Conservation (phyloP, 1,140 invertebrate genomes). For the Diorhabda sublineata region DNA sequence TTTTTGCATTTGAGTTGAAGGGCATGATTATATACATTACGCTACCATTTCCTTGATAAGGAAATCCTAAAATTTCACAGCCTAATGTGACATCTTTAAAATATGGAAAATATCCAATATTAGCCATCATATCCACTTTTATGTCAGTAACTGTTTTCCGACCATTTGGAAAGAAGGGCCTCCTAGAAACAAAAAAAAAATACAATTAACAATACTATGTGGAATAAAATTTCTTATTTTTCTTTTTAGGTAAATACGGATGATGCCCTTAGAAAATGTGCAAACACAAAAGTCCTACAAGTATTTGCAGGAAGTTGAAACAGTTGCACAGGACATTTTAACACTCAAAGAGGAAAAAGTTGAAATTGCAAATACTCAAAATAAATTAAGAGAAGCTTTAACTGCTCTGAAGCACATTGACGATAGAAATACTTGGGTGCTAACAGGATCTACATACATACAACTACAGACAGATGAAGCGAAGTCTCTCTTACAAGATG, state of each 20-base stretch:
- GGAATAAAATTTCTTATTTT: too few species aligned
- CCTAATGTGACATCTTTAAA: conserved; percentile 52
- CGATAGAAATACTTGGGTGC: conserved; percentile 36
- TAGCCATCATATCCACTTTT: conserved; percentile 63
- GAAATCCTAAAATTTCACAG: conserved; percentile 63
- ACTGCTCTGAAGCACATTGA: conserved; percentile 32
- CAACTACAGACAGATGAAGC: conserved; percentile 36
- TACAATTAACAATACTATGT: neutral
- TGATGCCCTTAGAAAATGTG: conserved; percentile 27
- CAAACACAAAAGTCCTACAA: conserved; percentile 38
- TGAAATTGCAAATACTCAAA: conserved; percentile 38
- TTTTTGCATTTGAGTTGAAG: conserved; percentile 46
- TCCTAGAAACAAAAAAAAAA: conserved; percentile 42
- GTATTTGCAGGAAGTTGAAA: conserved; percentile 41
- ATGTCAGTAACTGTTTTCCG: conserved; percentile 47
- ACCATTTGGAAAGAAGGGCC: conserved; percentile 51
- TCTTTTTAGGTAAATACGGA: conserved; percentile 12
- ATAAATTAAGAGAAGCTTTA: conserved; percentile 40
- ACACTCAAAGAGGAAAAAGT: conserved; percentile 42
- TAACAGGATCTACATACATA: conserved; percentile 36
- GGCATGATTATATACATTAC: conserved; percentile 72
- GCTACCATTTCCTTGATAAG: conserved; percentile 62
- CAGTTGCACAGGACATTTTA: conserved; percentile 39
- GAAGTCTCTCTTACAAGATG: conserved; percentile 32
- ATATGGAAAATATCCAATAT: conserved; percentile 53